phyloP scores from a whole-genome alignment of 1,140 invertebrate genomes.

The Orussus abietinus region DNA sequence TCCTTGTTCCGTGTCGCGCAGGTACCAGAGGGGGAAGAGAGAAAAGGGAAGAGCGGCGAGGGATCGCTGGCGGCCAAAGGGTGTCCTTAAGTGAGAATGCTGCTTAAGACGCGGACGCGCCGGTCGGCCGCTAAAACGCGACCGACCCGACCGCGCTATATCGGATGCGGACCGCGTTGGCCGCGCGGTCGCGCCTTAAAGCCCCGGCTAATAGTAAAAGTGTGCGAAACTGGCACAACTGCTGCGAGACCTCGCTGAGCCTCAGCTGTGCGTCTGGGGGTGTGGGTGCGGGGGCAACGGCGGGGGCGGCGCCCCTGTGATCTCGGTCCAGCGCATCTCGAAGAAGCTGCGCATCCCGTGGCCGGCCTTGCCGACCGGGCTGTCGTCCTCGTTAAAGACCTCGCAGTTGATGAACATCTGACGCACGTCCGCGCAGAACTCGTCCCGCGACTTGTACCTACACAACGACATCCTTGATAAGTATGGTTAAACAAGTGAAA shows the following conservation, averaged over 20 bases:
- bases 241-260: constrained; percentile 49
- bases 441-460: constrained; percentile 83
- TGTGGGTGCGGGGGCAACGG: constrained; percentile 36
- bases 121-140: too few relatives aligned
- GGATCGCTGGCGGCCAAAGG: too few relatives aligned
- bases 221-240: constrained; percentile 52
- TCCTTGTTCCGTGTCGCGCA: too few relatives aligned
- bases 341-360: constrained; percentile 90
- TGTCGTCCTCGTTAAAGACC: constrained; percentile 96
- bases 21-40: too few relatives aligned
- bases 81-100: too few relatives aligned
- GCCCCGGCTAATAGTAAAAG: constrained; percentile 47
- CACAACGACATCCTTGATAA: too few relatives aligned
- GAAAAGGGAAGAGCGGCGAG: too few relatives aligned
- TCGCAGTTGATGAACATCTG: constrained; percentile 96
- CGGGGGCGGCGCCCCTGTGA: constrained; percentile 41
- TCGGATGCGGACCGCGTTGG: too few relatives aligned
- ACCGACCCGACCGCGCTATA: too few relatives aligned
- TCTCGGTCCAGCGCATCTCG: constrained; percentile 79
- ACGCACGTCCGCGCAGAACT: constrained; percentile 85
- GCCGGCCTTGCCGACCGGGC: constrained; percentile 90
- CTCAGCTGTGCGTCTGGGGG: constrained; percentile 50
- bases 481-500: too few relatives aligned
- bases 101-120: too few relatives aligned
- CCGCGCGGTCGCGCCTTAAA: too few relatives aligned